phyloP scores from a whole-genome alignment of 1,140 invertebrate species.

The Tetramorium parvispinum region DNA sequence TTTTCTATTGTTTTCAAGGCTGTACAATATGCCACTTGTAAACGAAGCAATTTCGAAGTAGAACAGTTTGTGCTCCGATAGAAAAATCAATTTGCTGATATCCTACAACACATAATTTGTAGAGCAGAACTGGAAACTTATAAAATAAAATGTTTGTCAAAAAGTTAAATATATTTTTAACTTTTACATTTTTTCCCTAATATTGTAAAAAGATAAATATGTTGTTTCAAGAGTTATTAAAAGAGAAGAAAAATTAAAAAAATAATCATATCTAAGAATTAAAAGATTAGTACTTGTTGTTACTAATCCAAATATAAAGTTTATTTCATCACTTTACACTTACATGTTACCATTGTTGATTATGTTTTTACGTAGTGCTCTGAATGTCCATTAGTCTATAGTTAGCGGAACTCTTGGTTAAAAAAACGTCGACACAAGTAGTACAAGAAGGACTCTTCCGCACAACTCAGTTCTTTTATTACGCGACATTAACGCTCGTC shows the following conservation, averaged over 20 bases:
- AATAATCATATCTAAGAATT: background rate
- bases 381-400: background rate
- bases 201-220: no score
- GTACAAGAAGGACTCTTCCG: background rate
- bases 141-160: background rate
- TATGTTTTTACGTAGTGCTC: background rate
- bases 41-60: background rate
- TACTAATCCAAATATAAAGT: background rate
- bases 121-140: background rate
- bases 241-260: background rate
- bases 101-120: background rate
- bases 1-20: background rate
- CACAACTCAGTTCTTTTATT: slow-evolving; percentile 35
- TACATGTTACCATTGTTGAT: background rate
- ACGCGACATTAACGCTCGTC: slow-evolving; percentile 51
- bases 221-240: background rate
- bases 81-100: background rate
- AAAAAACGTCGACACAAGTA: background rate
- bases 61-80: background rate
- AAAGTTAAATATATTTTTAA: background rate
- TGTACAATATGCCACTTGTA: background rate
- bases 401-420: background rate
- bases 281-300: background rate
- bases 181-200: background rate
- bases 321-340: background rate